phyloP scores from a whole-genome alignment of 1,140 invertebrate genomes.

The Diorhabda carinulata region DNA sequence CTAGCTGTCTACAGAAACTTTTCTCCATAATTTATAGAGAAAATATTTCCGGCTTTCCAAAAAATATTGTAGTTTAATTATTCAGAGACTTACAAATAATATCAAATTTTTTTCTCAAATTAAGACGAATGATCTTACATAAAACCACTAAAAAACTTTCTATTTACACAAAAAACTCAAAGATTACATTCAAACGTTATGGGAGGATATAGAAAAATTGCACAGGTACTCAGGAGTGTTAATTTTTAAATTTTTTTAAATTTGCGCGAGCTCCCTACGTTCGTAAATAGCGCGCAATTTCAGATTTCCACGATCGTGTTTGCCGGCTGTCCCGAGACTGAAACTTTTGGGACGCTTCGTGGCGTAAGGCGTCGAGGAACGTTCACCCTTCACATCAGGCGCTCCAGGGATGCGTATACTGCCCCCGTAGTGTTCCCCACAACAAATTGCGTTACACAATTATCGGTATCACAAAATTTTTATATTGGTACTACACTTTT shows the following conservation, averaged over 20 bases:
- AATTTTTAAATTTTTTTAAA: not conserved
- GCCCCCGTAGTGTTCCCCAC: slow-evolving; percentile 5
- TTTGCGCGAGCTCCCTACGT: slow-evolving; percentile 1
- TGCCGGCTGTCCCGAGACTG: slow-evolving; percentile 8
- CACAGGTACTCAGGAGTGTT: slow-evolving; percentile 5
- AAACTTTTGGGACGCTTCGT: slow-evolving; percentile 10
- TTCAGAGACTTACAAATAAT: too few relatives aligned
- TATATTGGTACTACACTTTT: not conserved
- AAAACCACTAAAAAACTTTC: slow-evolving; percentile 16
- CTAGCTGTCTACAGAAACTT: too few relatives aligned
- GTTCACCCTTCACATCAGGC: slow-evolving; percentile 12
- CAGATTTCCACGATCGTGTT: not conserved
- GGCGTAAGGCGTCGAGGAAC: slow-evolving; percentile 5
- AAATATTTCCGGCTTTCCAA: too few relatives aligned
- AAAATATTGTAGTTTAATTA: too few relatives aligned
- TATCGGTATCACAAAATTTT: not conserved
- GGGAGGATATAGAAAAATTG: slow-evolving; percentile 12
- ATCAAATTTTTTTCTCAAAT: too few relatives aligned
- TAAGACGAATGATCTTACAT: slow-evolving; percentile 4
- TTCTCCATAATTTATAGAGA: too few relatives aligned
- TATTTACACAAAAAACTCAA: slow-evolving; percentile 19
- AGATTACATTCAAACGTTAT: slow-evolving; percentile 14
- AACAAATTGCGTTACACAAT: slow-evolving; percentile 6
- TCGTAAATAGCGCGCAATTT: slow-evolving; percentile 1
- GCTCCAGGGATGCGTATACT: slow-evolving; percentile 8